These are phyloP conservation scores for Cepaea nemoralis DNA, from an alignment of 1,140 invertebrate genomes.

Conservation along the genomic window DNA sequence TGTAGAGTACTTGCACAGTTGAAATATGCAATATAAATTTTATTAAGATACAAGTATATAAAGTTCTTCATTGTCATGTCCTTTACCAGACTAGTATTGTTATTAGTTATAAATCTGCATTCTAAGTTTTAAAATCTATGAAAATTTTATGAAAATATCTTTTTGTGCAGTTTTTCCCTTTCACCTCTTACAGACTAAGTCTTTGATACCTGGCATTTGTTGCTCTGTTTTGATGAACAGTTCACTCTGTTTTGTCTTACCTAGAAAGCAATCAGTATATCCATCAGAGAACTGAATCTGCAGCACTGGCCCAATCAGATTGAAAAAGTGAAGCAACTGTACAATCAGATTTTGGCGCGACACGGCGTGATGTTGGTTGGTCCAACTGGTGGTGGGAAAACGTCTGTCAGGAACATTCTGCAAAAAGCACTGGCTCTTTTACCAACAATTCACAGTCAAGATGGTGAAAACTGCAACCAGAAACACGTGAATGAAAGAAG, in stretches of 20 bases:
- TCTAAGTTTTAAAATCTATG: too few species aligned
- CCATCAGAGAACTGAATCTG: slow-evolving; percentile 63
- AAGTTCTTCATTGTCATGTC: too few species aligned
- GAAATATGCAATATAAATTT: too few species aligned
- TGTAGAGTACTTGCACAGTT: too few species aligned
- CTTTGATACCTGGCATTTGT: too few species aligned
- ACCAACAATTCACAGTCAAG: slow-evolving; percentile 60
- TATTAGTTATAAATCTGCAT: too few species aligned
- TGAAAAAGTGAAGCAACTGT: slow-evolving; percentile 70
- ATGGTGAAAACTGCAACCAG: slow-evolving; percentile 34
- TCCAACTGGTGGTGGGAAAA: slow-evolving; percentile 71
- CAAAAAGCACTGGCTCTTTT: slow-evolving; percentile 69
- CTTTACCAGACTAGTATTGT: too few species aligned
- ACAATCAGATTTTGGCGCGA: slow-evolving; percentile 70
- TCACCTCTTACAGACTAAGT: too few species aligned
- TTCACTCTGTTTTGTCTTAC: neutral
- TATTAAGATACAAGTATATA: too few species aligned
- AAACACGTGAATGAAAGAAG: slow-evolving; percentile 44
- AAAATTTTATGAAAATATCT: too few species aligned
- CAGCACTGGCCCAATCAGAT: slow-evolving; percentile 69
- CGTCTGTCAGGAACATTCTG: slow-evolving; percentile 65
- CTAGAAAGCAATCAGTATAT: slow-evolving; percentile 69
- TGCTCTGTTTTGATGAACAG: too few species aligned
- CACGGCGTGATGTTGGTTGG: slow-evolving; percentile 72
- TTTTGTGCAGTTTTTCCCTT: too few species aligned